Evolutionary conservation across 2,888 invertebrate genomes (phyloP), one percentile per base, ranked within the genome.

Genomic region (Aphelenchoides bicaudatus): DNA sequence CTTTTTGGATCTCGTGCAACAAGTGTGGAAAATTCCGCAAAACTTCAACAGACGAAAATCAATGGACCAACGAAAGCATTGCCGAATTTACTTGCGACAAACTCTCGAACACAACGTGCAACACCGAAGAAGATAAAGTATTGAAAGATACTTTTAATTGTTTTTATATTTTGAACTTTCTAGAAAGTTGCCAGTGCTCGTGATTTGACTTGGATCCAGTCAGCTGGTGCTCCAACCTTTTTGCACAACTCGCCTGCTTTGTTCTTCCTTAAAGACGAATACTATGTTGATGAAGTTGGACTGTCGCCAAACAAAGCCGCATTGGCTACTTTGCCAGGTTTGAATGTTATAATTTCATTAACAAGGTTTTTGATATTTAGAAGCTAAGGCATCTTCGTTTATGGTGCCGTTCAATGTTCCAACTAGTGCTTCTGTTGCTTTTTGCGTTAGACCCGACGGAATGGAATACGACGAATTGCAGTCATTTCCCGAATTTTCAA

Each of bases 391-490:
- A 4, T 27, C 47, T 8, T 8, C 25, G 10, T 64, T 68, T 46
- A 66, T 72, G 66, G 48, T 43, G 4, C 72, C 72, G n/a, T 72
- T 72, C 59, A 63, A 73, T 55, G 64, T 73, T 8, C 72, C 72
- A 5, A 56, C 63, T 16, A 61, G 61, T 39, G 59, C 59, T 30
- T 62, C 70, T 10, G 61, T 70, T 38, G 72, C 72, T n/a, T 73
- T 73, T 46, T 66, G 62, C 19, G 43, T 72, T 43, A 56, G 70
- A 37, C 65, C 65, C 16, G 61, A 72, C 56, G 53, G 57, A 38
- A 61, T 62, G 64, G 67, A 68, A 30, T 64, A 30, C 48, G 63
- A 62, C 46, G 67, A 66, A 29, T 53, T 63, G 34, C 46, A 67
- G 25, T 48, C 61, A 38, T 66, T 72, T 56, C 61, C 66, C 43